Conservation (phyloP, 1,140 invertebrate species). For the Micrasema minimum region DNA sequence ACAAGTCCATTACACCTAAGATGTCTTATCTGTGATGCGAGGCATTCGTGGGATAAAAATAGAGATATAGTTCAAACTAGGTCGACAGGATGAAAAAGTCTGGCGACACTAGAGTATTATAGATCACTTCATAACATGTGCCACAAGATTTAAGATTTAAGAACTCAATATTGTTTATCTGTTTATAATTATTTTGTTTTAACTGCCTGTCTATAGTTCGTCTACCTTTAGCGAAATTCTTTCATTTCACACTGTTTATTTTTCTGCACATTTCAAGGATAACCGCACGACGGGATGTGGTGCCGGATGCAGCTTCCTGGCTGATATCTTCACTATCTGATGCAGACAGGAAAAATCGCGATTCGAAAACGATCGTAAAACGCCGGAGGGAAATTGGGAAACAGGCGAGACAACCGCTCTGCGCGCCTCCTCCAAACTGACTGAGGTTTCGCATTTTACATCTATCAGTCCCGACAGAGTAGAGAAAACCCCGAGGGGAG, state of each 20-base stretch:
- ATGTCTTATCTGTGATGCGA: slow-evolving; percentile 8
- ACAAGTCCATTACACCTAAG: slow-evolving; percentile 30
- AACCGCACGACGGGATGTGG: slow-evolving; percentile 14
- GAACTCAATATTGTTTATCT: no score
- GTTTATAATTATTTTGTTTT: no score
- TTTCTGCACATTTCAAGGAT: neutral
- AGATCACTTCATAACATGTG: neutral
- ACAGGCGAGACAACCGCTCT: slow-evolving; percentile 7
- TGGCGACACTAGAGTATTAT: slow-evolving; percentile 3
- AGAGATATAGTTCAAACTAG: slow-evolving; percentile 26
- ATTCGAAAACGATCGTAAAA: slow-evolving; percentile 27
- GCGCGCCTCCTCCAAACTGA: slow-evolving; percentile 18
- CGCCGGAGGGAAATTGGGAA: neutral
- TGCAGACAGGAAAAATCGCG: slow-evolving; percentile 32
- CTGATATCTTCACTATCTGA: slow-evolving; percentile 29
- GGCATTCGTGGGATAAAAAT: slow-evolving; percentile 25
- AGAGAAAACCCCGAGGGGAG: slow-evolving; percentile 5
- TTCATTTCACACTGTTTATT: slow-evolving; percentile 7
- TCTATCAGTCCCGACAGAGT: slow-evolving; percentile 17
- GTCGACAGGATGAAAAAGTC: slow-evolving; percentile 25
- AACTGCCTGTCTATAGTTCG: no score
- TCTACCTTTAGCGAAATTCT: neutral
- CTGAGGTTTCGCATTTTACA: slow-evolving; percentile 27
- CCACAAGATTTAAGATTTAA: no score
- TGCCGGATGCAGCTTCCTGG: slow-evolving; percentile 27